phyloP scores from a whole-genome alignment of 2,888 invertebrate genomes.

The Metallyticus violacea region DNA sequence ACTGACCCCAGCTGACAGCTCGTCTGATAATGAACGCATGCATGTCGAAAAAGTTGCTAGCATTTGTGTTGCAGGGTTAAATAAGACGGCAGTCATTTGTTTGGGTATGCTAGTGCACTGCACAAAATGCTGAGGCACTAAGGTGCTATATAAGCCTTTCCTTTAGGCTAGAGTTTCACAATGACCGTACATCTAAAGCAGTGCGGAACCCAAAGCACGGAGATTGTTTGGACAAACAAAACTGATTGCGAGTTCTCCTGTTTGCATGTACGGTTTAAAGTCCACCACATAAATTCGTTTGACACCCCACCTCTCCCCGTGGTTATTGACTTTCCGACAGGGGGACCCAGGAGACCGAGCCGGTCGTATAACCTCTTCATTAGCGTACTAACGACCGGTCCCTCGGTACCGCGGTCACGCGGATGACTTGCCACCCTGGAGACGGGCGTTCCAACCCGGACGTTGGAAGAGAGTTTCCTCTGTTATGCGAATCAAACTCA shows the following conservation, averaged over 20 bases:
- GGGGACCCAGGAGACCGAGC: not conserved
- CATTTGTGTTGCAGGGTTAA: too few relatives aligned
- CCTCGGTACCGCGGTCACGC: not conserved
- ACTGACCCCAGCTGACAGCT: too few relatives aligned
- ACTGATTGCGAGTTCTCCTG: not conserved
- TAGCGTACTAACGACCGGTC: not conserved
- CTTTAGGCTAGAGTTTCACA: too few relatives aligned
- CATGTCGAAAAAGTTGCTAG: too few relatives aligned
- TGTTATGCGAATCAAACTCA: not conserved
- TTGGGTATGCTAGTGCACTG: too few relatives aligned
- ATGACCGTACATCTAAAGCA: too few relatives aligned
- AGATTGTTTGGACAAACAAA: not conserved
- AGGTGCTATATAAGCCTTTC: too few relatives aligned
- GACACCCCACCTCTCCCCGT: not conserved
- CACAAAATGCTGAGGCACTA: too few relatives aligned
- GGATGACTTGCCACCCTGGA: not conserved
- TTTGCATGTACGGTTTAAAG: too few relatives aligned
- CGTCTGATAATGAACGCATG: too few relatives aligned
- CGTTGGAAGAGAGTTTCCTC: not conserved
- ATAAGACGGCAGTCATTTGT: too few relatives aligned
- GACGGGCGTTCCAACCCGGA: not conserved
- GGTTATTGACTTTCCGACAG: not conserved
- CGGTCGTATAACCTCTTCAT: not conserved
- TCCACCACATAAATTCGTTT: not conserved
- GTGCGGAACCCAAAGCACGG: too few relatives aligned